These are phyloP conservation scores for Corydoras maculifer DNA, from an alignment of 2,113 vertebrate species.

Conservation along the genomic window DNA sequence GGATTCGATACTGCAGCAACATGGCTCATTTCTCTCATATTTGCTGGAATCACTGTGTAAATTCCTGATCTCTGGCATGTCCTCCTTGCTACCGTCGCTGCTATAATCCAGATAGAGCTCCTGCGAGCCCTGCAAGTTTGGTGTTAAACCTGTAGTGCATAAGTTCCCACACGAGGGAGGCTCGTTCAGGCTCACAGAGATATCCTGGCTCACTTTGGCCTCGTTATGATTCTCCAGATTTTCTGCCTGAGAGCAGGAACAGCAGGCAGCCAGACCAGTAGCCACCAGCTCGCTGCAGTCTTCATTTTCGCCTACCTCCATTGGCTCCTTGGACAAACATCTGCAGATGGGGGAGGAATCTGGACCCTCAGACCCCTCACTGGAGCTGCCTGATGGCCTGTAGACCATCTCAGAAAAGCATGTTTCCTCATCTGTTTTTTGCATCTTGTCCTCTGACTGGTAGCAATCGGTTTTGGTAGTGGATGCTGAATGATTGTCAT, in stretches of 20 bases:
- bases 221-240: constrained; percentile 27
- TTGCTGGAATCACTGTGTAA: constrained; percentile 30
- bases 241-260: constrained; percentile 55
- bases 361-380: constrained; percentile 48
- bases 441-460: constrained; percentile 21
- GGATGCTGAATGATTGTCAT: constrained; percentile 36
- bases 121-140: constrained; percentile 46
- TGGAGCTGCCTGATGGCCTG: constrained; percentile 26
- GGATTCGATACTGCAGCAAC: constrained; percentile 65
- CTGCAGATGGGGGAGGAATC: constrained; percentile 56
- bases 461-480: constrained; percentile 37
- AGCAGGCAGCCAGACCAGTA: constrained; percentile 54
- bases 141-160: constrained; percentile 34
- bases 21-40: constrained; percentile 58
- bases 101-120: constrained; percentile 60
- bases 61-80: constrained; percentile 39
- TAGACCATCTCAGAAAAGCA: constrained; percentile 34
- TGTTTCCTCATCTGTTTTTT: constrained; percentile 22
- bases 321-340: constrained; percentile 65
- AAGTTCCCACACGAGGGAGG: constrained; percentile 45
- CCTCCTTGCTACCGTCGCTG: constrained; percentile 35
- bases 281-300: constrained; percentile 82
- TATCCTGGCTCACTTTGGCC: too few relatives aligned
- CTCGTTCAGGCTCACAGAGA: constrained; percentile 48
- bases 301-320: constrained; percentile 87